Percentiles rank a stretch among this genome's conserved stretches.
phyloP scores from a whole-genome alignment of 2,113 vertebrate genomes.

The Pandion haliaetus region DNA sequence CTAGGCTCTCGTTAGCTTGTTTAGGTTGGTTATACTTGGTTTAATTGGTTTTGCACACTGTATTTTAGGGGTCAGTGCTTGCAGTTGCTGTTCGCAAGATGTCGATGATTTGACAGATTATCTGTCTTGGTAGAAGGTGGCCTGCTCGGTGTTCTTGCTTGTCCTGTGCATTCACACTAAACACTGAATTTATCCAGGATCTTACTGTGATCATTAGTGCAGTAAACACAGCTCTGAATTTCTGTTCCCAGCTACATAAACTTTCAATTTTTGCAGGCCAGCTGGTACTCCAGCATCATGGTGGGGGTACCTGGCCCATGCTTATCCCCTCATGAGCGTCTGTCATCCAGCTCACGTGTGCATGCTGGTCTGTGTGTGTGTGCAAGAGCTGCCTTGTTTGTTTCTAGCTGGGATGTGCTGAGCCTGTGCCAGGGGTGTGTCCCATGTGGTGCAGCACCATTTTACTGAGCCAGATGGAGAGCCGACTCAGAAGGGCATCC shows the following conservation, averaged over 20 bases:
- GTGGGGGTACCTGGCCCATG: neutral
- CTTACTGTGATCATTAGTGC: neutral
- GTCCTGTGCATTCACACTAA: neutral
- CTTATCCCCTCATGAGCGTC: neutral
- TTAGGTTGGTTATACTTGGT: neutral
- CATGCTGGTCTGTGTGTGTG: neutral
- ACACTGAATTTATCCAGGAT: neutral
- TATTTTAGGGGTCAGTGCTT: neutral
- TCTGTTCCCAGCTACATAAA: neutral
- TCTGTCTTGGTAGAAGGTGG: neutral
- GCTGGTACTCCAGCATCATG: neutral
- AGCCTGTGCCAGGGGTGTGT: neutral
- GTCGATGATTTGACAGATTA: neutral
- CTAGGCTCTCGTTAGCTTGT: neutral
- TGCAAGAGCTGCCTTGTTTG: neutral
- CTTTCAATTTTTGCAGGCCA: neutral
- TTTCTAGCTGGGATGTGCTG: neutral
- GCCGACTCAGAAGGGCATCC: neutral
- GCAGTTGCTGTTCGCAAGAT: neutral
- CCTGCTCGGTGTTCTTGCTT: neutral
- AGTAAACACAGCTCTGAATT: neutral
- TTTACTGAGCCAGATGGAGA: neutral
- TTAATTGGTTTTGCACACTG: neutral
- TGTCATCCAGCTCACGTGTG: neutral
- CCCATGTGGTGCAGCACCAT: neutral